These are phyloP conservation scores for Oegoconia quadripuncta DNA, from an alignment of 2,888 invertebrate species.

Conservation along the genomic window DNA sequence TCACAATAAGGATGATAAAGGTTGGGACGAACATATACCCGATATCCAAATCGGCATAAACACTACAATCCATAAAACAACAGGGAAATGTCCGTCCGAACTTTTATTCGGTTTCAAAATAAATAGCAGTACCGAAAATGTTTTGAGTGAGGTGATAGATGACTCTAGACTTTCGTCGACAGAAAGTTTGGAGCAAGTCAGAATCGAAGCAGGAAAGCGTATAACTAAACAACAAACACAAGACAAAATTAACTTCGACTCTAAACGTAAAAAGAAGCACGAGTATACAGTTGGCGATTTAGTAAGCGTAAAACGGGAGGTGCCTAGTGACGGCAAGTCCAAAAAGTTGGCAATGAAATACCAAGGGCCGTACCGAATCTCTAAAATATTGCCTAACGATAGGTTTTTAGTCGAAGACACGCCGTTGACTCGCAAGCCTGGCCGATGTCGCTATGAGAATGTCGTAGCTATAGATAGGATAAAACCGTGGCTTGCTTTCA, in stretches of 20 bases:
- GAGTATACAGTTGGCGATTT: not conserved
- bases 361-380: no score
- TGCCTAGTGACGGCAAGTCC: not conserved
- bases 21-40: not conserved
- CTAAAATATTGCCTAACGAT: not conserved
- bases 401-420: not conserved
- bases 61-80: conserved; percentile 8
- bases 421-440: not conserved
- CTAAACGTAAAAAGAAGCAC: not conserved
- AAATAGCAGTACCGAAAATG: not conserved
- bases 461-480: not conserved
- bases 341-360: not conserved
- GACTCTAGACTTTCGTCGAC: not conserved
- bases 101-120: conserved; percentile 11
- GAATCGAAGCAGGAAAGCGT: not conserved
- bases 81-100: conserved; percentile 10
- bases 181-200: not conserved
- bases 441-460: not conserved
- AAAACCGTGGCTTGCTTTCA: not conserved
- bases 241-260: not conserved
- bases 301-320: not conserved
- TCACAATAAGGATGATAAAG: not conserved
- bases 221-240: not conserved
- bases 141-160: not conserved
- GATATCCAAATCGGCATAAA: conserved; percentile 13